Base-by-base conservation (phyloP, 2,888 invertebrate genomes). In the Drosophila neotestacea region DNA sequence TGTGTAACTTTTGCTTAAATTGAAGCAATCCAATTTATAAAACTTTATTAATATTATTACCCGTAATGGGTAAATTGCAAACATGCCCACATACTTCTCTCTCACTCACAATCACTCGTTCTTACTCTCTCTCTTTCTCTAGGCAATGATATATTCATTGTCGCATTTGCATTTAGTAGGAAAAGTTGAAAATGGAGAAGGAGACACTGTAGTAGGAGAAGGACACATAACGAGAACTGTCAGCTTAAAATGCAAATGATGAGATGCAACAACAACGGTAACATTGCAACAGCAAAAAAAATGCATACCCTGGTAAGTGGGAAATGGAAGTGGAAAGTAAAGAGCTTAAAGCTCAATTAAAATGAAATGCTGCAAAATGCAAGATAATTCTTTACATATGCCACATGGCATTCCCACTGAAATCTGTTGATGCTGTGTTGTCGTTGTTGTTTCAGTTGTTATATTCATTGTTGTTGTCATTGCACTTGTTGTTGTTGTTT, bases 271-370 rank as follows among this genome's bases (percentile, higher is more conserved):
- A 38, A 9, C 51, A 36, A 16, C 7, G 9, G 27, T 6, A 6
- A 32, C 7, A 7, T 32, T 6, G 32, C 6, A 32, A 32, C 6
- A 6, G 32, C 6, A 32, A 32, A 44, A 27, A 34, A 52, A 30
- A 22, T 16, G 58, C 4, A 54, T 38, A 32, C 30, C 34, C n/a
- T 41, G 56, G 30, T 13, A 70, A 60, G 22, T 44, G 68, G 36
- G 60, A 50, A 46, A 36, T 46, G 50, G n/a, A 13, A 47, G 44
- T 51, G 51, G 27, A 46, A 52, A 44, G 50, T 47, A 27, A 48
- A 36, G 48, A 76, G 76, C 77, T 77, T 75, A 75, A 77, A 77
- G 79, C 79, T 79, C 77, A 77, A 77, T 77, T 77, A 77, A 77
- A 77, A 76, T 71, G 70, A 70, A 77, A 75, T 79, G 70, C 77